Base-by-base conservation (phyloP, 2,113 vertebrate species). In the Trinectes maculatus region DNA sequence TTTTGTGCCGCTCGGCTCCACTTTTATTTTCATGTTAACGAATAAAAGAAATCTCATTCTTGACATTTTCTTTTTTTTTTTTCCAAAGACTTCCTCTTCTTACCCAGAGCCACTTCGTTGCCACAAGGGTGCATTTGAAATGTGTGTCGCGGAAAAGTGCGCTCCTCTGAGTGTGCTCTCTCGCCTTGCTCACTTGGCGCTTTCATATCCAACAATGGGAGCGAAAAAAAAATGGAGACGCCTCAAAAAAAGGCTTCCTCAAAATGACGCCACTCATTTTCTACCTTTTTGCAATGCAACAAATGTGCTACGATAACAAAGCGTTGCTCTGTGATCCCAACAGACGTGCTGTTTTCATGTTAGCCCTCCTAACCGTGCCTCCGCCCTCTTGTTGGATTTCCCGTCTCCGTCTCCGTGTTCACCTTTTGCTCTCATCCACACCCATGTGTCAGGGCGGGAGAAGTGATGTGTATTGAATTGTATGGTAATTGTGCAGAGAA, bases 261-360 rank as follows among this genome's bases (percentile, higher is more conserved):
- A 71, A 77, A 79, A 40, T 75, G 77, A 72, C 77, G 55, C 36
- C 29, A 79, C 58, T 2, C 48, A 51, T 83, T 80, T 80, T 74
- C 61, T 39, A 46, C 40, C 48, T 81, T 44, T 66, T 64, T 71
- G 59, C 59, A 25, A 58, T 40, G 44, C 67, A 53, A 73, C 68
- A 79, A 58, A 69, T 42, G 61, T 26, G 28, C 52, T 49, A 51
- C 34, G 49, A 63, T 46, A 54, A 28, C 4, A 7, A 16, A 13
- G 12, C 37, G 29, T 59, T 66, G 63, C 44, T 61, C 54, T 71
- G 26, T 66, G 57, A 74, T 85, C 77, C 53, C 42, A 18, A 48
- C 3, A 71, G 47, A 80, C 42, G 1, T 61, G 67, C 53, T 34
- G 39, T 64, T 70, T 78, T 65, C 61, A 61, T 10, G 21, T 1